Evolutionary conservation across 2,888 invertebrate species (phyloP).

Genomic region (Philereme vetulata): DNA sequence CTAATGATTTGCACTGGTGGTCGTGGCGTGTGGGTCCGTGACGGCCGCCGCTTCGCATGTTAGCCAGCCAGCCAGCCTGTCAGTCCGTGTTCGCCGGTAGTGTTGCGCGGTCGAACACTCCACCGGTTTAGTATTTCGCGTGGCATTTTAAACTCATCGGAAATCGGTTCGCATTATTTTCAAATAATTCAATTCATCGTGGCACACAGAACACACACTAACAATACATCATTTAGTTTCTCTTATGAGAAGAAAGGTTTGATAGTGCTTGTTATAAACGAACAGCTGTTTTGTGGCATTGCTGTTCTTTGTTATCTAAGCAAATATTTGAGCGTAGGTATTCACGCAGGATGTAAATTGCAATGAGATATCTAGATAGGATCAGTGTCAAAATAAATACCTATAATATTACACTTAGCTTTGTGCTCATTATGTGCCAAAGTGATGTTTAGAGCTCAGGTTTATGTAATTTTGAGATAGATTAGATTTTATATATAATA

Average conservation of each 20-base stretch:
- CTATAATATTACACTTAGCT: too few species aligned
- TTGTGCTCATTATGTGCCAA: too few species aligned
- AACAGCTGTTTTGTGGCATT: slow-evolving; percentile 41
- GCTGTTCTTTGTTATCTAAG: slow-evolving; percentile 33
- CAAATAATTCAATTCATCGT: slow-evolving; percentile 26
- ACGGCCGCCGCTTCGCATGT: neutral
- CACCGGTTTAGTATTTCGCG: slow-evolving; percentile 36
- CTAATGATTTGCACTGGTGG: slow-evolving; percentile 20
- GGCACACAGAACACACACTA: slow-evolving; percentile 17
- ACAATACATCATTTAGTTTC: neutral
- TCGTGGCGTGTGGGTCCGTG: slow-evolving; percentile 3
- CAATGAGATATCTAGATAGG: slow-evolving; percentile 2
- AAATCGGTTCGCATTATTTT: slow-evolving; percentile 31
- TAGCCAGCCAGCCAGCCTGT: slow-evolving; percentile 10
- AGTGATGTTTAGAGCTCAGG: too few species aligned
- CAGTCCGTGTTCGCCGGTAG: slow-evolving; percentile 51
- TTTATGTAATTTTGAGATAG: too few species aligned
- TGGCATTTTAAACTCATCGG: slow-evolving; percentile 43
- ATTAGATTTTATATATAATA: too few species aligned
- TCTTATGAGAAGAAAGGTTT: slow-evolving; percentile 3
- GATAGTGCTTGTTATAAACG: slow-evolving; percentile 29
- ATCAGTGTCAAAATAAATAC: neutral
- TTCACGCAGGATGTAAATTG: slow-evolving; percentile 5
- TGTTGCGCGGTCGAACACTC: slow-evolving; percentile 39
- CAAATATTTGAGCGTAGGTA: slow-evolving; percentile 15